Percentiles rank a stretch among this genome's conserved stretches.
Evolutionary conservation across 2,797 vertebrate species (phyloP).

Genomic region (Sphenodon punctatus): DNA sequence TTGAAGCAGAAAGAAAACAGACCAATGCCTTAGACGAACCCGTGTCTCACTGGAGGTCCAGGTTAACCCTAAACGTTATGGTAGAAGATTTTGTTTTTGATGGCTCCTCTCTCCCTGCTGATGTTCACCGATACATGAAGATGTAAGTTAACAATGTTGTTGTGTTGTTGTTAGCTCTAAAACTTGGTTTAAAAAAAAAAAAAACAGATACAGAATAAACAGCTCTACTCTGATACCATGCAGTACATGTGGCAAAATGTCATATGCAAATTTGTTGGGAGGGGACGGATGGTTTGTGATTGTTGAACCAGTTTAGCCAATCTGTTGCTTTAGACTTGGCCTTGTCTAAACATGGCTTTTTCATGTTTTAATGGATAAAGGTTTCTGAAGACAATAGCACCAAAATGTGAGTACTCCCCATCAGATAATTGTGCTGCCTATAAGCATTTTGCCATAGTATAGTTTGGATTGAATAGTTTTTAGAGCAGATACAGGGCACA

Average conservation of each 20-base stretch:
- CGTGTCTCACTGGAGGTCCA: conserved; percentile 90
- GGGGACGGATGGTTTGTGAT: background rate
- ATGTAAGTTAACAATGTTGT: conserved; percentile 76
- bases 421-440: too few species aligned
- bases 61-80: conserved; percentile 89
- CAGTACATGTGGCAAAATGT: background rate
- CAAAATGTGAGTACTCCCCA: too few species aligned
- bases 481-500: too few species aligned
- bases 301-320: background rate
- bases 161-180: background rate
- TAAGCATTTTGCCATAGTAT: too few species aligned
- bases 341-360: background rate
- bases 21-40: conserved; percentile 76
- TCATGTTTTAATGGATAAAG: background rate
- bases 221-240: background rate
- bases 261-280: background rate
- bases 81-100: conserved; percentile 93
- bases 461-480: too few species aligned
- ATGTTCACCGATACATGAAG: conserved; percentile 93
- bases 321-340: background rate
- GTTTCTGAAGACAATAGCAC: background rate
- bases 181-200: background rate
- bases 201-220: background rate
- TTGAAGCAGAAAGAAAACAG: conserved; percentile 75
- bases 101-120: conserved; percentile 88